A percentile compares a stretch with the other conserved stretches of the same genome.
Evolutionary conservation across 2,888 invertebrate genomes (phyloP).

Genomic region (Xestoiulus laeticollis): DNA sequence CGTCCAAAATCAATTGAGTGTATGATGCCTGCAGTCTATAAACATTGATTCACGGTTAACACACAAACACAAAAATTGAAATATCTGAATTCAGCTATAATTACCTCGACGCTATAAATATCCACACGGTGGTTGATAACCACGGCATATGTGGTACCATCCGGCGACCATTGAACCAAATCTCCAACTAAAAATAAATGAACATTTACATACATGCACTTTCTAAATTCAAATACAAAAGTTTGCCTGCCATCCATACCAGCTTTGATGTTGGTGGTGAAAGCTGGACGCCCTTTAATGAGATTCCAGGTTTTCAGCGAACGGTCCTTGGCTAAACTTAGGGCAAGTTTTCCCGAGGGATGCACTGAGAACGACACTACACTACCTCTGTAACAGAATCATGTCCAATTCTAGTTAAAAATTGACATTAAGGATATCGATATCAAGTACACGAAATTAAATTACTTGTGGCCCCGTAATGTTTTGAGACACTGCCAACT

Average conservation of each 20-base stretch:
- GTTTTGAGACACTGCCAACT: constrained; percentile 86
- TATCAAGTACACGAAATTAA: too few species aligned
- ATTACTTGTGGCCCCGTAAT: constrained; percentile 77
- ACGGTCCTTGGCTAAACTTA: constrained; percentile 85
- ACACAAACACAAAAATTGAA: not conserved
- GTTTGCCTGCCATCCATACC: constrained; percentile 65
- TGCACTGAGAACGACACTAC: constrained; percentile 83
- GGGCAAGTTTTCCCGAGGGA: constrained; percentile 86
- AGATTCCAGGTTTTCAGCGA: constrained; percentile 93
- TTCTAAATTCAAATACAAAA: not conserved
- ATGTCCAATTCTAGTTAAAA: too few species aligned
- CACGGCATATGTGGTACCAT: constrained; percentile 79
- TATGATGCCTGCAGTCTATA: constrained; percentile 75
- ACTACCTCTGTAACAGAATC: constrained; percentile 52
- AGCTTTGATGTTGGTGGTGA: constrained; percentile 83
- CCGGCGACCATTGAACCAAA: constrained; percentile 75
- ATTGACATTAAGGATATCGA: too few species aligned
- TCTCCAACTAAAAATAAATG: constrained; percentile 63
- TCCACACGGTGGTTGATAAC: constrained; percentile 77
- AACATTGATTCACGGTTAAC: constrained; percentile 53
- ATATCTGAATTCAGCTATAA: constrained; percentile 25
- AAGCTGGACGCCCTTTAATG: constrained; percentile 88
- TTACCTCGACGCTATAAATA: constrained; percentile 76
- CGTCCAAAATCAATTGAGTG: constrained; percentile 74
- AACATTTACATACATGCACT: constrained; percentile 60